Percentiles rank a stretch among this genome's conserved stretches.
phyloP scores from a whole-genome alignment of 2,888 invertebrate genomes.

The Cataglyphis cursor region DNA sequence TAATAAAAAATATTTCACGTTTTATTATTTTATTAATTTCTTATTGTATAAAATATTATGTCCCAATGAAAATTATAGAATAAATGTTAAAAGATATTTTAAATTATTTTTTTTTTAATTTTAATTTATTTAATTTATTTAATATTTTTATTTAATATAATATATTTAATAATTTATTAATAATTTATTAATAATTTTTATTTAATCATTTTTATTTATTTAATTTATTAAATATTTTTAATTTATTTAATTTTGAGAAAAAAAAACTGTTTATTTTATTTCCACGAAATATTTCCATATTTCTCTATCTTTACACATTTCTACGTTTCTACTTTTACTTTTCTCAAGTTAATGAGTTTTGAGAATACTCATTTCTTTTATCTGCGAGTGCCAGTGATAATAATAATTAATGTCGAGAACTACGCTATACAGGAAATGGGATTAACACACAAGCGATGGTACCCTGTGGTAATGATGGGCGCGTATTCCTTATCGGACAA shows the following conservation, averaged over 20 bases:
- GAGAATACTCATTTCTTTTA: background rate
- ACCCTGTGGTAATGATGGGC: background rate
- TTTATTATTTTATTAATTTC: background rate
- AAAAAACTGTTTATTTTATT: background rate
- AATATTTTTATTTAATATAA: no score
- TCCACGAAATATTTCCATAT: background rate
- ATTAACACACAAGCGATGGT: slow-evolving; percentile 15
- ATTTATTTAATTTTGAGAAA: no score
- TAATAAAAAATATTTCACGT: background rate
- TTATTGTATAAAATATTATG: background rate
- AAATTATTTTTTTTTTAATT: no score
- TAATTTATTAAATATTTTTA: no score
- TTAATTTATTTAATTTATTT: no score
- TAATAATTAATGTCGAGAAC: slow-evolving; percentile 12
- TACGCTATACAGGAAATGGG: slow-evolving; percentile 14
- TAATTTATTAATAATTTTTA: no score
- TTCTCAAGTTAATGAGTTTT: background rate
- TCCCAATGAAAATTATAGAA: background rate
- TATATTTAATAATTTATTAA: no score
- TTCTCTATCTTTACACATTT: background rate
- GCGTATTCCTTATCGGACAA: slow-evolving; percentile 19
- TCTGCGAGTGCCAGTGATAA: background rate
- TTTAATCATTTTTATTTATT: no score
- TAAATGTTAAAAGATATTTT: no score
- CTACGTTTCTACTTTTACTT: background rate